Evolutionary conservation across 2,888 invertebrate genomes (phyloP).

Genomic region (Brachypalpus laphriformis): DNA sequence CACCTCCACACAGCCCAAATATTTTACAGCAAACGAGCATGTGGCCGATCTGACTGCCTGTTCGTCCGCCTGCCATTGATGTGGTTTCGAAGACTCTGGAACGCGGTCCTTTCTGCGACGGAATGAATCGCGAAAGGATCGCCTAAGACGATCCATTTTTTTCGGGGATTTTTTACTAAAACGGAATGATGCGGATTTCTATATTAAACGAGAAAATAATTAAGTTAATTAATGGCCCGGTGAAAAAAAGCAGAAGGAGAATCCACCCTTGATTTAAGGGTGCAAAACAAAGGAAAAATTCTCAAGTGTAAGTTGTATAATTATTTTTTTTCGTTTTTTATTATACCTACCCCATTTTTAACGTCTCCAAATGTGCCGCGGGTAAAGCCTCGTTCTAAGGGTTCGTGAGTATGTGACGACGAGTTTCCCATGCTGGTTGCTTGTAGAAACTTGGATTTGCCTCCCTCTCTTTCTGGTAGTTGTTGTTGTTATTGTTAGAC

Average conservation of each 20-base stretch:
- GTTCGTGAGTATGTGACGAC: constrained; percentile 92
- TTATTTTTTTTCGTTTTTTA: neutral
- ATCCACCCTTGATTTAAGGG: constrained; percentile 39
- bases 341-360: constrained; percentile 83
- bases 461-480: constrained; percentile 10
- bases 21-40: constrained; percentile 99
- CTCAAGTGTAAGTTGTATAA: constrained; percentile 76
- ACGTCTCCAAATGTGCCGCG: constrained; percentile 83
- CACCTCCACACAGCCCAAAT: constrained; percentile 99
- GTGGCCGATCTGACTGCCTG: constrained; percentile 97
- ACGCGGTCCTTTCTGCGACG: constrained; percentile 94
- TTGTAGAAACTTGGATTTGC: constrained; percentile 13
- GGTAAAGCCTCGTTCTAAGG: constrained; percentile 87
- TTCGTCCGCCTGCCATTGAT: constrained; percentile 99
- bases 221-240: constrained; percentile 50
- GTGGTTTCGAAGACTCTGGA: constrained; percentile 97
- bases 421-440: constrained; percentile 88
- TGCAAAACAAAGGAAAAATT: constrained; percentile 77
- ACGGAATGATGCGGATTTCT: constrained; percentile 85
- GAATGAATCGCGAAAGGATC: constrained; percentile 96
- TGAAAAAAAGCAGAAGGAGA: constrained; percentile 16
- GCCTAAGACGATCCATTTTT: constrained; percentile 94
- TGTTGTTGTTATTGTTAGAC: neutral
- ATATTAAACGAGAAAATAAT: constrained; percentile 70
- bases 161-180: constrained; percentile 87